Evolutionary conservation across 2,888 invertebrate species (phyloP).

Genomic region (Protophormia terraenovae): DNA sequence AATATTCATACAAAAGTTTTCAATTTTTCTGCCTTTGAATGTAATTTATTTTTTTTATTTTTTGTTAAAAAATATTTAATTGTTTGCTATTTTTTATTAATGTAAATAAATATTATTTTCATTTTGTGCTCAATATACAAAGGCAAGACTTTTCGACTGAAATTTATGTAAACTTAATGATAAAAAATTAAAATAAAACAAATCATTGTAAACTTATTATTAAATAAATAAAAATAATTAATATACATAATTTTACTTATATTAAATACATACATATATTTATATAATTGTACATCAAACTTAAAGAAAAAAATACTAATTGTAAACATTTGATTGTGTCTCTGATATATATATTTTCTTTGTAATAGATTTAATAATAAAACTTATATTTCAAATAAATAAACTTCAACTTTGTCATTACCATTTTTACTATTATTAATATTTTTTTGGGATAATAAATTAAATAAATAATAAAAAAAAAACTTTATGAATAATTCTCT

Average conservation of each 20-base stretch:
- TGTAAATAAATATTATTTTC: neutral
- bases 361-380: slow-evolving; percentile 35
- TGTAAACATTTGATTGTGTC: slow-evolving; percentile 43
- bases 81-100: slow-evolving; percentile 10
- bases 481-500: no score
- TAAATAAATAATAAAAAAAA: neutral
- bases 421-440: slow-evolving; percentile 15
- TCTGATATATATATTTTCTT: slow-evolving; percentile 23
- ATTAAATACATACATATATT: neutral
- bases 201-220: slow-evolving; percentile 45
- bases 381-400: neutral
- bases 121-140: slow-evolving; percentile 44
- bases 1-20: neutral
- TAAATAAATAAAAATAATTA: slow-evolving; percentile 43
- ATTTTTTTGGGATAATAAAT: no score
- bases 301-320: slow-evolving; percentile 1
- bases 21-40: slow-evolving; percentile 4
- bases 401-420: slow-evolving; percentile 9
- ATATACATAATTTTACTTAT: neutral
- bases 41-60: neutral
- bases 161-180: slow-evolving; percentile 37
- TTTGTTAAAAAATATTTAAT: neutral
- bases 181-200: slow-evolving; percentile 4
- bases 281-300: neutral
- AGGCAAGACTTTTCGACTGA: slow-evolving; percentile 67